phyloP scores from a whole-genome alignment of 2,797 vertebrate species.

The Cynopterus sphinx region DNA sequence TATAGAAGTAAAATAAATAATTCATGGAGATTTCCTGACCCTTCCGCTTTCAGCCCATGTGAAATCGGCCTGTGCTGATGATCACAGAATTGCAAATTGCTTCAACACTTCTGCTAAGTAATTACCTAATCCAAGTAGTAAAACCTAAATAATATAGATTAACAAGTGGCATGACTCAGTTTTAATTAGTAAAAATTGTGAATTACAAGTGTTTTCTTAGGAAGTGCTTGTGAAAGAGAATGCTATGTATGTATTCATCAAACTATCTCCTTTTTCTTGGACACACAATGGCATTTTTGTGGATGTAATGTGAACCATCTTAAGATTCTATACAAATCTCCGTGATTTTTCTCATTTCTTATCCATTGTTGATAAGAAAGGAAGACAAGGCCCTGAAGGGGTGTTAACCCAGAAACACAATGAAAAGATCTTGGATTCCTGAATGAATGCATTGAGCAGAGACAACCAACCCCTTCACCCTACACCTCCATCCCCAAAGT shows the following conservation, averaged over 20 bases:
- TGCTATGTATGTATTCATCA: neutral
- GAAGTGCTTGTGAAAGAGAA: constrained; percentile 32
- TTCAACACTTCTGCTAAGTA: constrained; percentile 71
- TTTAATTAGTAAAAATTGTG: constrained; percentile 62
- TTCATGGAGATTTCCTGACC: constrained; percentile 71
- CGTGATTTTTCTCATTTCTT: neutral
- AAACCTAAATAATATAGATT: constrained; percentile 36
- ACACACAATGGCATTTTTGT: neutral
- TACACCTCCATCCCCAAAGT: neutral
- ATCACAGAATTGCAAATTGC: constrained; percentile 67
- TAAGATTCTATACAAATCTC: neutral
- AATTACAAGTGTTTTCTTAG: constrained; percentile 25
- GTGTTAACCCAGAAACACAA: neutral
- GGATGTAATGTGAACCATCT: neutral
- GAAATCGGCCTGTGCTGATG: constrained; percentile 54
- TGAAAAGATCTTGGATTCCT: neutral
- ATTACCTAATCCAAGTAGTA: constrained; percentile 65
- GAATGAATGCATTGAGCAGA: neutral
- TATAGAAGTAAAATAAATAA: constrained; percentile 81
- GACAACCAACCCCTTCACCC: neutral
- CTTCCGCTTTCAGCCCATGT: constrained; percentile 22
- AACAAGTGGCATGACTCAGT: neutral
- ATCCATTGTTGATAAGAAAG: neutral
- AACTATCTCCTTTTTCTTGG: neutral
- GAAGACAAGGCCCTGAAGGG: neutral